Percentiles rank a stretch among this genome's conserved stretches.
These are phyloP conservation scores for Odobenus rosmarus DNA, from an alignment of 2,113 vertebrate genomes.

Conservation along the genomic window DNA sequence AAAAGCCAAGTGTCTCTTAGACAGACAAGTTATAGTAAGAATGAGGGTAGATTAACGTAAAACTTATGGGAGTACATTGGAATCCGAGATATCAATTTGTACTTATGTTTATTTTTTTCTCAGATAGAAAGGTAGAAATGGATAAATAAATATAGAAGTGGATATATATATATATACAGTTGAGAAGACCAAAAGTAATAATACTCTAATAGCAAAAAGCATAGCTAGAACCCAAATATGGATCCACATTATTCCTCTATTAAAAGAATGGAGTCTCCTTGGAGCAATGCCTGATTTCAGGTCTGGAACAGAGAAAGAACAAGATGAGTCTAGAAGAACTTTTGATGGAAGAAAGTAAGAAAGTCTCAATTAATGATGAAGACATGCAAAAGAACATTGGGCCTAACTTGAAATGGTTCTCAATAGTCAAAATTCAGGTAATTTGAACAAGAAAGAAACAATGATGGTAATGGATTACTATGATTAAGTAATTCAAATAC, in stretches of 20 bases:
- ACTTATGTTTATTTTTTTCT: not conserved
- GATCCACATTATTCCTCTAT: not conserved
- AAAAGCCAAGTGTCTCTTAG: not conserved
- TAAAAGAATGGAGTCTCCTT: not conserved
- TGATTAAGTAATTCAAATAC: not conserved
- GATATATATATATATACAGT: not conserved
- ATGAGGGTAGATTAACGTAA: not conserved
- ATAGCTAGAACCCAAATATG: not conserved
- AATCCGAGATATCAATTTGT: not conserved
- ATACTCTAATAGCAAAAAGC: not conserved
- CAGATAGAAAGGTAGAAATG: not conserved
- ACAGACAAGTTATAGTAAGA: not conserved
- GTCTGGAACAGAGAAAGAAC: not conserved
- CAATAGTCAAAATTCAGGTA: not conserved
- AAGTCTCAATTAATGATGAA: not conserved
- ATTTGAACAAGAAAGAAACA: not conserved
- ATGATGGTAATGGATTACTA: not conserved
- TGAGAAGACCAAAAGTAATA: not conserved
- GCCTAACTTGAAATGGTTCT: not conserved
- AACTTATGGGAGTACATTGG: not conserved
- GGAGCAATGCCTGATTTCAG: not conserved
- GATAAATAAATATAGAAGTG: not conserved
- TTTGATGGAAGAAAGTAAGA: not conserved
- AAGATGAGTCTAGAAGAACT: not conserved
- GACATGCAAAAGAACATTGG: not conserved